Evolutionary conservation across 2,797 vertebrate genomes (phyloP).

Genomic region (Clarias pachynema): DNA sequence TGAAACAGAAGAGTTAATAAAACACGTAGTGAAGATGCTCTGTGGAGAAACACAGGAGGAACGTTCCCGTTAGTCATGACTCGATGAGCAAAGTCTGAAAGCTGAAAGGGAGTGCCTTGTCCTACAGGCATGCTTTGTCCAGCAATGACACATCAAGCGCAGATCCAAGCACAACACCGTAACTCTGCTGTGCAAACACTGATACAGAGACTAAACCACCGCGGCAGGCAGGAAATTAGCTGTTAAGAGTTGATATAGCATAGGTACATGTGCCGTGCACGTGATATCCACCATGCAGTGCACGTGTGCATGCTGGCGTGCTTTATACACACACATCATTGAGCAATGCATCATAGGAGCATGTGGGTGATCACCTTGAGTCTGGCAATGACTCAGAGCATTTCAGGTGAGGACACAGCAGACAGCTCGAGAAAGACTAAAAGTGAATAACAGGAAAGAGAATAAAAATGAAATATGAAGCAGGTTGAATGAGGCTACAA

Average conservation of each 20-base stretch:
- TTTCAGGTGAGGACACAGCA: slow-evolving; percentile 79
- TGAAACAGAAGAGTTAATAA: slow-evolving; percentile 74
- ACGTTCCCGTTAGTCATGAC: slow-evolving; percentile 42
- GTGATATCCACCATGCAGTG: not conserved
- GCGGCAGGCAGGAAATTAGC: not conserved
- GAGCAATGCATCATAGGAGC: slow-evolving; percentile 58
- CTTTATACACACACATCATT: not conserved
- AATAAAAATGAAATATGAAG: slow-evolving; percentile 56
- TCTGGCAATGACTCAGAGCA: slow-evolving; percentile 82
- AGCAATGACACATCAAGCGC: slow-evolving; percentile 26
- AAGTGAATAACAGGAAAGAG: slow-evolving; percentile 67
- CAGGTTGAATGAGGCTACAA: slow-evolving; percentile 16
- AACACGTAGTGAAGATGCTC: slow-evolving; percentile 42
- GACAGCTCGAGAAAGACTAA: slow-evolving; percentile 80
- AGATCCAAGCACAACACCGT: slow-evolving; percentile 10
- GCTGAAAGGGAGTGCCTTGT: slow-evolving; percentile 8
- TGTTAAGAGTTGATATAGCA: not conserved
- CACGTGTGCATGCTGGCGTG: not conserved
- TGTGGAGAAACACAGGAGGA: slow-evolving; percentile 31
- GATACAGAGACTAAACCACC: not conserved
- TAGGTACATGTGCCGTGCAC: slow-evolving; percentile 1
- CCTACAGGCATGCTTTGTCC: slow-evolving; percentile 12
- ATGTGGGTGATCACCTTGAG: slow-evolving; percentile 86
- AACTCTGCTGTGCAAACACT: slow-evolving; percentile 21
- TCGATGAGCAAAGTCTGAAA: not conserved